A percentile compares a stretch with the other conserved stretches of the same genome.
Conservation (phyloP, 2,888 invertebrate genomes). For the Herminia tarsipennalis region DNA sequence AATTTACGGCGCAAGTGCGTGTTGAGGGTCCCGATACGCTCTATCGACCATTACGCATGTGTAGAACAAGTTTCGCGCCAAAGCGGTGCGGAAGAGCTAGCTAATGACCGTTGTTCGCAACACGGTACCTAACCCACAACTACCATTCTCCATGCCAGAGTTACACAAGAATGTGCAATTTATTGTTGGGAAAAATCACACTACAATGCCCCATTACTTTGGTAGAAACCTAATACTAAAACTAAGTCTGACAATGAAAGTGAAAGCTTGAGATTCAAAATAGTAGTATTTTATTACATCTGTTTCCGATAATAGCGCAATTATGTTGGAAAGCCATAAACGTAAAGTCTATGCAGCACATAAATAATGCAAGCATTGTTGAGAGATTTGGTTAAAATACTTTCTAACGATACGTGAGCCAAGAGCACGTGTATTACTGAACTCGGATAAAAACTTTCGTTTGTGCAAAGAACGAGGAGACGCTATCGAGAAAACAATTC, state of each 20-base stretch:
- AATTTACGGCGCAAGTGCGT: constrained; percentile 46
- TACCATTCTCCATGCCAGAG: constrained; percentile 36
- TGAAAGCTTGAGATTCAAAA: constrained; percentile 38
- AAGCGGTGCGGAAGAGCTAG: constrained; percentile 41
- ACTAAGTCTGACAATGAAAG: constrained; percentile 28
- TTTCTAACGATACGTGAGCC: constrained; percentile 64
- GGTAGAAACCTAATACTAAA: constrained; percentile 21
- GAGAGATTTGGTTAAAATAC: constrained; percentile 52
- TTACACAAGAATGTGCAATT: constrained; percentile 25
- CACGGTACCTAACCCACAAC: constrained; percentile 41
- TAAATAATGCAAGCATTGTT: constrained; percentile 46
- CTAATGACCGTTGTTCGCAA: constrained; percentile 52
- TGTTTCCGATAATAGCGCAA: constrained; percentile 40
- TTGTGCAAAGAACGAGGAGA: constrained; percentile 44
- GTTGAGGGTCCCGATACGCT: constrained; percentile 57
- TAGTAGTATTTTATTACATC: constrained; percentile 31
- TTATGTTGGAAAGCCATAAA: constrained; percentile 37
- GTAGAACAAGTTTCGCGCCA: constrained; percentile 56
- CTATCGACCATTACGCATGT: constrained; percentile 63
- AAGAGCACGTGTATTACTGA: constrained; percentile 56
- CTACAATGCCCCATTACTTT: constrained; percentile 20
- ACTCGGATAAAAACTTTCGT: constrained; percentile 52
- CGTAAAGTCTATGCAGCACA: constrained; percentile 36
- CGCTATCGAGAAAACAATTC: constrained; percentile 58
- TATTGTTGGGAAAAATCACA: constrained; percentile 16